phyloP scores from a whole-genome alignment of 2,797 vertebrate species.

The Cuniculus paca region DNA sequence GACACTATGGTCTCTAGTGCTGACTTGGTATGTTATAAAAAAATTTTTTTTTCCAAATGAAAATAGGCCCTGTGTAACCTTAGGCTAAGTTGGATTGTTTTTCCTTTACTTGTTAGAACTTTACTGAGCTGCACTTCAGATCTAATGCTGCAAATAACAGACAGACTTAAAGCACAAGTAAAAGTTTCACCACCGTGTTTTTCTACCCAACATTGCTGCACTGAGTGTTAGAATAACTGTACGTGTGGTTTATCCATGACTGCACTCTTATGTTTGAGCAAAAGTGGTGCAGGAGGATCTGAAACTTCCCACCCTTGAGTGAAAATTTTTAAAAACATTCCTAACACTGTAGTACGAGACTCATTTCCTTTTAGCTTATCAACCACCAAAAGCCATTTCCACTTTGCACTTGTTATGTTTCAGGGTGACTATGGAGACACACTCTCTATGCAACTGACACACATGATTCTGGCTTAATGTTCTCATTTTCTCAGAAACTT shows the following conservation, averaged over 20 bases:
- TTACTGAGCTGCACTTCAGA: conserved; percentile 61
- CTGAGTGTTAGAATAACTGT: conserved; percentile 1
- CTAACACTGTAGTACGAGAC: conserved; percentile 82
- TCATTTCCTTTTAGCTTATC: conserved; percentile 89
- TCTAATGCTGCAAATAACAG: conserved; percentile 50
- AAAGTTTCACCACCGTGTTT: conserved; percentile 11
- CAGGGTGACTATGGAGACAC: conserved; percentile 85
- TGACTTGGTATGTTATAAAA: conserved; percentile 43
- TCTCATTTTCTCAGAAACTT: conserved; percentile 76
- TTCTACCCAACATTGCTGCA: conserved; percentile 3
- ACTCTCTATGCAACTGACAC: conserved; percentile 55
- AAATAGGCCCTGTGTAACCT: background rate
- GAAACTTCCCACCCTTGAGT: conserved; percentile 70
- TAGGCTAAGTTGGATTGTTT: conserved; percentile 48
- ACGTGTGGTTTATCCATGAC: conserved; percentile 22
- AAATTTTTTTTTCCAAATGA: background rate
- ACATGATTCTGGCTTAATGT: conserved; percentile 58
- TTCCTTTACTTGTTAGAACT: conserved; percentile 31
- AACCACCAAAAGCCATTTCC: conserved; percentile 83
- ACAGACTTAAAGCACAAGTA: conserved; percentile 38
- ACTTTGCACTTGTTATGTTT: conserved; percentile 83
- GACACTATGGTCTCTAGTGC: background rate
- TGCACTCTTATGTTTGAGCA: conserved; percentile 48
- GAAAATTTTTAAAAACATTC: conserved; percentile 78
- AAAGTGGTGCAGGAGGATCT: conserved; percentile 63